Evolutionary conservation across 1,140 invertebrate genomes (phyloP).

Genomic region (Chrysomallon squamiferum): DNA sequence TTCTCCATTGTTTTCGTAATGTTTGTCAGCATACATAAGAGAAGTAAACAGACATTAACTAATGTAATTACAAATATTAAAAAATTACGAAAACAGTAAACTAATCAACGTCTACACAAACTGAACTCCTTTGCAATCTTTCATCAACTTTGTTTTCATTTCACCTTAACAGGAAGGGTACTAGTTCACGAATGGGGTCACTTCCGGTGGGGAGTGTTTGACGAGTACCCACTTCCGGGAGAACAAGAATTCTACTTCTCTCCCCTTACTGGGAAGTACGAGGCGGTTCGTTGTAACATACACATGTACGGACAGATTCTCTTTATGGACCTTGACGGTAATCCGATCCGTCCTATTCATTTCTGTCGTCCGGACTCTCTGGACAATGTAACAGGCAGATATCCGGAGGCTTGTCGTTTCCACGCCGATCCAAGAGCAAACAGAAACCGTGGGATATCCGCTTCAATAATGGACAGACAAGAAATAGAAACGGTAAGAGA

Average conservation of each 20-base stretch:
- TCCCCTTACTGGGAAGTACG: conserved; percentile 11
- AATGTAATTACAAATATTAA: too few relatives aligned
- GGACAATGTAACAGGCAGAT: conserved; percentile 29
- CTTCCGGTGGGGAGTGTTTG: conserved; percentile 76
- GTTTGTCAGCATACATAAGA: too few relatives aligned
- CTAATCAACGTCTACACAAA: too few relatives aligned
- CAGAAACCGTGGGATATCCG: conserved; percentile 18
- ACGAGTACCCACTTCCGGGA: conserved; percentile 70
- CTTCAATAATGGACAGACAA: conserved; percentile 42
- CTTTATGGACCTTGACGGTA: conserved; percentile 11
- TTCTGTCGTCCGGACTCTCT: conserved; percentile 17
- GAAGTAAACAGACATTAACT: too few relatives aligned
- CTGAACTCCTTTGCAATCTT: too few relatives aligned
- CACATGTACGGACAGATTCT: conserved; percentile 19
- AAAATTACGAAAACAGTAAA: too few relatives aligned
- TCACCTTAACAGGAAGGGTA: conserved; percentile 61
- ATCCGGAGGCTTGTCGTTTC: conserved; percentile 30
- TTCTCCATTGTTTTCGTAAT: too few relatives aligned
- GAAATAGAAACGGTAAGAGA: conserved; percentile 19
- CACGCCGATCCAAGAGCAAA: conserved; percentile 2
- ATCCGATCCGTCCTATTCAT: too few relatives aligned
- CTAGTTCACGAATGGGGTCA: conserved; percentile 73
- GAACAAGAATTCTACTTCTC: conserved; percentile 61
- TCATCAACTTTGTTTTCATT: too few relatives aligned
- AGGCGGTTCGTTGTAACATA: conserved; percentile 26